phyloP scores from a whole-genome alignment of 2,113 vertebrate genomes.

The Rynchops niger region DNA sequence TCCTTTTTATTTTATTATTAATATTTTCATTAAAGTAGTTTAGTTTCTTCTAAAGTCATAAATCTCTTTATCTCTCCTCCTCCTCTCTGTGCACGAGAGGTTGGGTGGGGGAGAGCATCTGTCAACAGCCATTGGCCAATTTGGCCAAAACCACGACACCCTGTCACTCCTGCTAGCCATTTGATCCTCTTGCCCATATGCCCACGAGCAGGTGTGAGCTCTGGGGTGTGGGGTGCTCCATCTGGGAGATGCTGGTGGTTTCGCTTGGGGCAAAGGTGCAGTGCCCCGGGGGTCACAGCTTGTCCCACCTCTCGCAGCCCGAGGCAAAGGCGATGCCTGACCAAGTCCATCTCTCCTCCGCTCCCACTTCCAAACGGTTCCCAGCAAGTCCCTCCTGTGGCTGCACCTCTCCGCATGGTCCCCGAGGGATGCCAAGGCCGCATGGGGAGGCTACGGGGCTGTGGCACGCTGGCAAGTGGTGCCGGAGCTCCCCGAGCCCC shows the following conservation, averaged over 20 bases:
- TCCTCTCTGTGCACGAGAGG: no score
- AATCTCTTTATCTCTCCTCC: no score
- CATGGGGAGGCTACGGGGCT: not conserved
- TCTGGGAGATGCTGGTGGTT: not conserved
- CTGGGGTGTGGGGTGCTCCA: not conserved
- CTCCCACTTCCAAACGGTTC: not conserved
- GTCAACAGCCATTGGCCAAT: no score
- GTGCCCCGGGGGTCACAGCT: not conserved
- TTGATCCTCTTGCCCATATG: not conserved
- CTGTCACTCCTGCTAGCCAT: not conserved
- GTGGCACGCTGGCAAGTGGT: accelerated
- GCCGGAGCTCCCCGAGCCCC: accelerated
- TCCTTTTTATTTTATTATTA: no score
- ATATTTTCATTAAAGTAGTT: no score
- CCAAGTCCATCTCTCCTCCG: accelerated
- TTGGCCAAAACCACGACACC: no score
- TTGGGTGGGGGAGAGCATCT: no score
- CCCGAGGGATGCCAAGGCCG: not conserved
- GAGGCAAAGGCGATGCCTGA: not conserved
- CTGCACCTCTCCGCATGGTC: accelerated
- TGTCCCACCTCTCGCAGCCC: not conserved
- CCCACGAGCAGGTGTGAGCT: accelerated
- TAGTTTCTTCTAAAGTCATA: no score
- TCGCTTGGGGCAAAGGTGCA: not conserved
- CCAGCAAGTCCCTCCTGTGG: not conserved